phyloP scores from a whole-genome alignment of 2,797 vertebrate genomes.

The Poeciliopsis presidionis region DNA sequence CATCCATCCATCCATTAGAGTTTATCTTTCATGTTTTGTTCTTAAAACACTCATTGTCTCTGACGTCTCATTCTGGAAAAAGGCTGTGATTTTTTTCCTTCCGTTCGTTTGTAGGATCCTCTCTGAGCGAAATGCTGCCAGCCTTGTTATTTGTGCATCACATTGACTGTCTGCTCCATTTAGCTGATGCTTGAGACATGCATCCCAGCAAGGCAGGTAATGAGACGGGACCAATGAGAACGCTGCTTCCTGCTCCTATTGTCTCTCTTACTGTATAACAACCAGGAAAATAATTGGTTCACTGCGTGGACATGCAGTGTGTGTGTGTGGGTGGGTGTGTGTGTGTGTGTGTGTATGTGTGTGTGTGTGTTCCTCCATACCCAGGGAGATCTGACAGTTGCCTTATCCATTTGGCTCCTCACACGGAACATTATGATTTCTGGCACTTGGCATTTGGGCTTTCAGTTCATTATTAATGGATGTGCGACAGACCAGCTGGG shows the following conservation, averaged over 20 bases:
- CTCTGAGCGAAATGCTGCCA: constrained; percentile 29
- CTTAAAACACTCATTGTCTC: neutral
- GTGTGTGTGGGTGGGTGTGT: constrained; percentile 5
- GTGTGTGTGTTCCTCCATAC: constrained; percentile 31
- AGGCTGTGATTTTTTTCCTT: neutral
- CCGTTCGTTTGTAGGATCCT: constrained; percentile 2
- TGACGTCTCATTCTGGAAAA: neutral
- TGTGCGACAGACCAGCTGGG: constrained; percentile 34
- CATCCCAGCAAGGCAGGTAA: constrained; percentile 38
- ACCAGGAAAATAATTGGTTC: constrained; percentile 52
- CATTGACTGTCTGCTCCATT: constrained; percentile 42
- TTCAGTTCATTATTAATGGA: constrained; percentile 52
- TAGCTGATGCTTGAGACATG: constrained; percentile 29
- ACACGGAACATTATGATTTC: constrained; percentile 34
- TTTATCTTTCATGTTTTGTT: neutral
- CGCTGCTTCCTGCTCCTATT: constrained; percentile 27
- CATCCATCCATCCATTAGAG: neutral
- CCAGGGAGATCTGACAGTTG: constrained; percentile 48
- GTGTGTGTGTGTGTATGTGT: neutral
- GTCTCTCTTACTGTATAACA: constrained; percentile 39
- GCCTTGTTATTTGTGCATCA: constrained; percentile 26
- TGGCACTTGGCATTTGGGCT: constrained; percentile 34
- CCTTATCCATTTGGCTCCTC: constrained; percentile 46
- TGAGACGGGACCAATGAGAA: constrained; percentile 51
- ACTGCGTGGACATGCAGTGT: constrained; percentile 15